A percentile compares a stretch with the other conserved stretches of the same genome.
phyloP scores from a whole-genome alignment of 2,113 vertebrate species.

The Entomyzon cyanotis region DNA sequence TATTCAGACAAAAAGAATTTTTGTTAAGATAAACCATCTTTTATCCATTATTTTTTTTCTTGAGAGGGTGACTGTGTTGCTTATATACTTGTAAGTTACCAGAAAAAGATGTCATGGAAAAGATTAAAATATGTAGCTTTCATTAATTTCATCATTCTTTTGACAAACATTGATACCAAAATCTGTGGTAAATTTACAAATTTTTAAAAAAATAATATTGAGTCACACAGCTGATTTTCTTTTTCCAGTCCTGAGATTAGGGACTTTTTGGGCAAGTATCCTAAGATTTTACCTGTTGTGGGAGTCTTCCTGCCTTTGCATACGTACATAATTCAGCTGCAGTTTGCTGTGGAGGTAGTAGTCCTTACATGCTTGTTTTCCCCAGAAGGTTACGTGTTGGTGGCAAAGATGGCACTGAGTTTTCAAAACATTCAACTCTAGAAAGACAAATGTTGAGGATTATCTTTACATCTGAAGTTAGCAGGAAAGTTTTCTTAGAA shows the following conservation, averaged over 20 bases:
- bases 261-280: neutral
- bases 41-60: neutral
- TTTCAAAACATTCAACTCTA: neutral
- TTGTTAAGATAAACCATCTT: neutral
- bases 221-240: neutral
- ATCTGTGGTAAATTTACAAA: neutral
- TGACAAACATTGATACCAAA: neutral
- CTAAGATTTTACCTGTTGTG: neutral
- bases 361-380: neutral
- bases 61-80: neutral
- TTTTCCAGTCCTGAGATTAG: neutral
- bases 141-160: neutral
- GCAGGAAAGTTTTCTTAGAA: neutral
- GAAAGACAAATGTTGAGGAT: neutral
- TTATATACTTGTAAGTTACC: neutral
- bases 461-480: neutral
- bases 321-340: rapidly evolving
- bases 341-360: neutral
- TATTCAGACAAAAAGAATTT: neutral
- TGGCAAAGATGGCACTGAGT: neutral
- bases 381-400: neutral
- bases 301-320: neutral
- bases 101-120: neutral
- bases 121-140: neutral
- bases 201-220: neutral